Percentiles rank a stretch among this genome's conserved stretches.
These are phyloP conservation scores for Cairina moschata DNA, from an alignment of 2,113 vertebrate genomes.

Conservation along the genomic window DNA sequence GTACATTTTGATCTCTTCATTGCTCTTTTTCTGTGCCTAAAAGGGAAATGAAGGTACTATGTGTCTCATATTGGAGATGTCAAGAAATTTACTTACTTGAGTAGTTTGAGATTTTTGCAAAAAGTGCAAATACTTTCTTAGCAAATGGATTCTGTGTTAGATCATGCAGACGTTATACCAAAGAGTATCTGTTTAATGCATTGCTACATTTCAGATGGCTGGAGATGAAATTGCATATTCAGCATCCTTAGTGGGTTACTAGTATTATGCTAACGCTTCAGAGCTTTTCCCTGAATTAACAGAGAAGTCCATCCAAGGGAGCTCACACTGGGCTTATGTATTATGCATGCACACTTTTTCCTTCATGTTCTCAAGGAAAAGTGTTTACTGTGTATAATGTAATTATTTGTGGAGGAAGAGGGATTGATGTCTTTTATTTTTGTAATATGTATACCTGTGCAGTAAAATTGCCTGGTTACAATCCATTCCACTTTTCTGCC, in stretches of 20 bases:
- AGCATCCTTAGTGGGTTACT: not conserved
- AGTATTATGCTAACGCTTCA: not conserved
- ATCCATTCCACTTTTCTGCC: not conserved
- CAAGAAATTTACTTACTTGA: not conserved
- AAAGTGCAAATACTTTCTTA: not conserved
- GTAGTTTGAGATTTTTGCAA: not conserved
- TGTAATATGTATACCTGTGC: not conserved
- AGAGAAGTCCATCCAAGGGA: not conserved
- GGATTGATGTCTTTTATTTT: not conserved
- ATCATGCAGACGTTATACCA: not conserved
- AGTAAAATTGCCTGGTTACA: not conserved
- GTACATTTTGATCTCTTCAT: not conserved
- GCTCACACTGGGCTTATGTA: rapidly evolving
- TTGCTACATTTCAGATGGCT: not conserved
- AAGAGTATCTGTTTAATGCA: not conserved
- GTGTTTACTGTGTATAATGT: not conserved
- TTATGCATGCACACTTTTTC: not conserved
- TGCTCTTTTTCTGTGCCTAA: not conserved
- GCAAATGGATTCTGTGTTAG: not conserved
- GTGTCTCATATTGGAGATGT: not conserved
- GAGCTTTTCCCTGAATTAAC: not conserved
- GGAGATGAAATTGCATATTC: not conserved
- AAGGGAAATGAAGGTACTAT: not conserved
- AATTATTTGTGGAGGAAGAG: not conserved
- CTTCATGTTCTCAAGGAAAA: not conserved